A percentile compares a stretch with the other conserved stretches of the same genome.
Evolutionary conservation across 2,797 vertebrate genomes (phyloP).

Genomic region (Todus mexicanus): DNA sequence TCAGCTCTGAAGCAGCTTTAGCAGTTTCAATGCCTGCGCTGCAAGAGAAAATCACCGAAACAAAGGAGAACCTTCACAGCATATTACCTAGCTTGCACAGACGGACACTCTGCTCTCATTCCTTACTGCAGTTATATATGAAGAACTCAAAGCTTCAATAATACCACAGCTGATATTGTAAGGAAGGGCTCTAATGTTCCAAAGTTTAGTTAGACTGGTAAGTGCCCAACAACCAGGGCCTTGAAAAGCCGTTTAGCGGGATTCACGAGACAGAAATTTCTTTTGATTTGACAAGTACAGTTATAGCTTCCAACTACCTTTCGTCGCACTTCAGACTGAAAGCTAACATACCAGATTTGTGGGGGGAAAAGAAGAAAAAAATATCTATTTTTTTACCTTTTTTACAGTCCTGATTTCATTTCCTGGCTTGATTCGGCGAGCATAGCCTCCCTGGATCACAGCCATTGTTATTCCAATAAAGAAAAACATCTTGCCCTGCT

Average conservation of each 20-base stretch:
- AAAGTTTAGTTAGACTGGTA: background rate
- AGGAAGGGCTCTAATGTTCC: background rate
- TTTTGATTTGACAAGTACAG: background rate
- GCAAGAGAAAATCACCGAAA: background rate
- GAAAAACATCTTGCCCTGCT: constrained; percentile 99
- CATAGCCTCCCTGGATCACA: constrained; percentile 89
- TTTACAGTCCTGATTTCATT: constrained; percentile 83
- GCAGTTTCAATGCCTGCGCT: background rate
- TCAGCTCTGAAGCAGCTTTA: background rate
- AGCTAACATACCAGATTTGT: background rate
- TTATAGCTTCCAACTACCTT: background rate
- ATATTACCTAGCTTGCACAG: background rate
- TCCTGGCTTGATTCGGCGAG: constrained; percentile 88
- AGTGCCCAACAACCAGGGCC: background rate
- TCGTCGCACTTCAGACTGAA: background rate
- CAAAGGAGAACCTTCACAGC: background rate
- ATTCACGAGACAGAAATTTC: background rate
- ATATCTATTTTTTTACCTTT: constrained; percentile 72
- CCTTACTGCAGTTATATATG: background rate
- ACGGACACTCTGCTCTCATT: background rate
- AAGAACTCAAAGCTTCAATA: background rate
- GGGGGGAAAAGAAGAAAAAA: background rate
- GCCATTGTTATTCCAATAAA: constrained; percentile 97
- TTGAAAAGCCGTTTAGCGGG: background rate
- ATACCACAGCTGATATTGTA: background rate